Conservation (phyloP, 2,113 vertebrate species). For the Hipposideros armiger region DNA sequence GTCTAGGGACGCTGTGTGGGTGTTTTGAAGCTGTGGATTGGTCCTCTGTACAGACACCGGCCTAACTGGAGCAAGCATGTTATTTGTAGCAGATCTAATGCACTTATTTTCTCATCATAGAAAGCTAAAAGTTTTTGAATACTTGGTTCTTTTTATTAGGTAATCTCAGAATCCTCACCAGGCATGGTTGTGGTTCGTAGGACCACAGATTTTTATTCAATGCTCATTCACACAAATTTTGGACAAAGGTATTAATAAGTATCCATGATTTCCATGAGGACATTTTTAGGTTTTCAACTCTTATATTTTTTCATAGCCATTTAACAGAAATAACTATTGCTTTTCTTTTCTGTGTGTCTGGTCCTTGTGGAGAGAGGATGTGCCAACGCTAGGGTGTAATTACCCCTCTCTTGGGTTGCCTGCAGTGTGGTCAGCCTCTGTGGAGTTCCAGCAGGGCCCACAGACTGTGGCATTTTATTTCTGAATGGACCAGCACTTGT, state of each 20-base stretch:
- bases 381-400: slow-evolving; percentile 32
- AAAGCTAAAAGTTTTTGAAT: slow-evolving; percentile 33
- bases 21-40: slow-evolving; percentile 33
- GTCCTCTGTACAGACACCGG: background rate
- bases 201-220: slow-evolving; percentile 8
- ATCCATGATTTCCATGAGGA: background rate
- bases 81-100: background rate
- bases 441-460: background rate
- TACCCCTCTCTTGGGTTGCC: background rate
- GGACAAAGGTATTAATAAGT: background rate
- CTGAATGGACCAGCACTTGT: slow-evolving; percentile 37
- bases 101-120: slow-evolving; percentile 24
- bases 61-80: background rate
- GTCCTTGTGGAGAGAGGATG: slow-evolving; percentile 46
- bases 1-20: background rate
- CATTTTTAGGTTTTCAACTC: background rate
- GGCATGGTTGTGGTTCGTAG: background rate
- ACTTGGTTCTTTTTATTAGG: slow-evolving; percentile 47
- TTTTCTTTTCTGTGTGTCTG: background rate
- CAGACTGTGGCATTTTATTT: slow-evolving; percentile 64
- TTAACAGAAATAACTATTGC: slow-evolving; percentile 20
- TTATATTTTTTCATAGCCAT: background rate
- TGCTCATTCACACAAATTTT: background rate
- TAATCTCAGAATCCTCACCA: background rate
- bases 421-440: slow-evolving; percentile 60